These are phyloP conservation scores for Noturus placidus DNA, from an alignment of 2,113 vertebrate genomes.

Conservation along the genomic window DNA sequence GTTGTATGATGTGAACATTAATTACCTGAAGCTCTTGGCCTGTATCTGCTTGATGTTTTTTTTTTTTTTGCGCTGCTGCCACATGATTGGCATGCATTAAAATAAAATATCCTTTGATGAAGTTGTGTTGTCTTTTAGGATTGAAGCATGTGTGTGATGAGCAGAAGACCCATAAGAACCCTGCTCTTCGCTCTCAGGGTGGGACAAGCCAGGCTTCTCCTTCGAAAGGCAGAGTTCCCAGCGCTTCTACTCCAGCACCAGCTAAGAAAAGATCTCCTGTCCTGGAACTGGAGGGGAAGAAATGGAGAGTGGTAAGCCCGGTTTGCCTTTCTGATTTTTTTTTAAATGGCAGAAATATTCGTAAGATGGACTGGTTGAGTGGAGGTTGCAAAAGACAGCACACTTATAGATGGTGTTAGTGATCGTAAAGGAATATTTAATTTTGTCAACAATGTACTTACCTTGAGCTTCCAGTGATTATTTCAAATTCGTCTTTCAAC, in stretches of 20 bases:
- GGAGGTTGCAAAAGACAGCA: background rate
- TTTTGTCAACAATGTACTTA: background rate
- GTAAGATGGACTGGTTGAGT: background rate
- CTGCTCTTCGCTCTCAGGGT: slow-evolving; percentile 76
- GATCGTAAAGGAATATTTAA: no score
- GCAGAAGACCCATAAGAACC: slow-evolving; percentile 92
- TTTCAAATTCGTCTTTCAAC: background rate
- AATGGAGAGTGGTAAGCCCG: slow-evolving; percentile 92
- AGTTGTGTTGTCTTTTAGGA: slow-evolving; percentile 66
- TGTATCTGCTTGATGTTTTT: no score
- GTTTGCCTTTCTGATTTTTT: background rate
- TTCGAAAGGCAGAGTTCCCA: slow-evolving; percentile 69
- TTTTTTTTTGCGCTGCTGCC: no score
- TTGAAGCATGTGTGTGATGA: slow-evolving; percentile 88
- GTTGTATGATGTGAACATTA: no score
- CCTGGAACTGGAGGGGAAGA: slow-evolving; percentile 93
- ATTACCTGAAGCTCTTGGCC: no score
- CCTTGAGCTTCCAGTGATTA: background rate
- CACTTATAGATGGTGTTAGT: background rate
- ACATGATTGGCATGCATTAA: background rate
- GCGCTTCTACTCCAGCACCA: slow-evolving; percentile 59
- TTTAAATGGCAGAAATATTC: background rate
- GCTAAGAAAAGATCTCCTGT: slow-evolving; percentile 77
- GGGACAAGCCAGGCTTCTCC: slow-evolving; percentile 66
- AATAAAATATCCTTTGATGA: background rate